These are phyloP conservation scores for Aporophyla nigra DNA, from an alignment of 2,888 invertebrate genomes.

Conservation along the genomic window DNA sequence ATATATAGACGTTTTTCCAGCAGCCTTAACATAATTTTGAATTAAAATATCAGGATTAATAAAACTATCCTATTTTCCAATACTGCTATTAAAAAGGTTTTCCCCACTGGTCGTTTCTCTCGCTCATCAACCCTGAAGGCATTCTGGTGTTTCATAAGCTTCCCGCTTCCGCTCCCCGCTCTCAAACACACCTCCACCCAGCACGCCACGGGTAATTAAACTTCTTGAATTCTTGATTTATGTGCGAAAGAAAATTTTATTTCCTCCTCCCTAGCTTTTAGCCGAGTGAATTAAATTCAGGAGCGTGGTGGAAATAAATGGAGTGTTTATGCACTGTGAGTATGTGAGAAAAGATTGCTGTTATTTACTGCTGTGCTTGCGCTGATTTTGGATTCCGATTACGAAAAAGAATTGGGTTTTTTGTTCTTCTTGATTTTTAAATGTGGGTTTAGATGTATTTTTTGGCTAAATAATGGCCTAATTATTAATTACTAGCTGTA, in stretches of 20 bases:
- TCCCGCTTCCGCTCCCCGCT: constrained; percentile 28
- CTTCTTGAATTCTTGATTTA: constrained; percentile 68
- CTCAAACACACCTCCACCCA: constrained; percentile 12
- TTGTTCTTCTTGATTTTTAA: neutral
- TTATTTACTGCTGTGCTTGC: constrained; percentile 39
- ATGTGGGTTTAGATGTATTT: neutral
- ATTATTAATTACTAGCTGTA: neutral
- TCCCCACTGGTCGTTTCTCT: too few species aligned
- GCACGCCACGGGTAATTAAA: constrained; percentile 66
- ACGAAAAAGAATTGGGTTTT: neutral
- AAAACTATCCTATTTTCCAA: neutral
- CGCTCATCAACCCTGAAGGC: neutral
- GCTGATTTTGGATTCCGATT: constrained; percentile 27
- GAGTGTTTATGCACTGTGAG: constrained; percentile 56
- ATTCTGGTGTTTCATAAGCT: neutral
- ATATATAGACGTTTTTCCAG: neutral
- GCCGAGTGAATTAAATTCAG: constrained; percentile 66
- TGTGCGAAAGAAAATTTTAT: constrained; percentile 67
- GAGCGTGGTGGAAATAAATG: constrained; percentile 54
- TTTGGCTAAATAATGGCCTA: neutral
- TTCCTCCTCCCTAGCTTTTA: constrained; percentile 59
- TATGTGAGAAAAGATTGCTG: constrained; percentile 41
- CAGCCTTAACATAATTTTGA: neutral
- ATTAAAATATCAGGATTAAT: neutral
- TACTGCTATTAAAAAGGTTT: neutral